These are phyloP conservation scores for Caenorhabditis zanzibari DNA, from an alignment of 2,888 invertebrate species.

Conservation along the genomic window DNA sequence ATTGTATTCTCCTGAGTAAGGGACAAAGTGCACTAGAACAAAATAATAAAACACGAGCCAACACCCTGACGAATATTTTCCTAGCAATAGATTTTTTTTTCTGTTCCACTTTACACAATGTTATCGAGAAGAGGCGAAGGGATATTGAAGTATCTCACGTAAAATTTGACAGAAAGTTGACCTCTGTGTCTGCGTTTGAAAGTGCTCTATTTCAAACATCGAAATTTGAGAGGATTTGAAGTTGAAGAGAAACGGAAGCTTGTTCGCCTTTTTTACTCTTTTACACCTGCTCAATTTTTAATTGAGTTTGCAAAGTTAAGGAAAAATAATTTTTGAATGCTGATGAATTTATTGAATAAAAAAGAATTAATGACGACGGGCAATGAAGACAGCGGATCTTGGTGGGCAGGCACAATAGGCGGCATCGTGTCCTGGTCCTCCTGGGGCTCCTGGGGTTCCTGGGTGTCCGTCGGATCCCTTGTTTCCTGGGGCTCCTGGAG, in stretches of 20 bases:
- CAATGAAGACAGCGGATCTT: constrained; percentile 69
- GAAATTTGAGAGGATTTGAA: constrained; percentile 11
- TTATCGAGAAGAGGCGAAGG: not conserved
- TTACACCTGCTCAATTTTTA: too few relatives aligned
- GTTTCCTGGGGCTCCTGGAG: constrained; percentile 68
- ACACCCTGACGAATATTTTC: constrained; percentile 9
- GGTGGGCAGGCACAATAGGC: constrained; percentile 77
- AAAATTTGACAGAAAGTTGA: constrained; percentile 24
- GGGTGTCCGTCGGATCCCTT: constrained; percentile 70
- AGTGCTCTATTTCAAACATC: constrained; percentile 10
- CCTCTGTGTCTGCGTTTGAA: constrained; percentile 28
- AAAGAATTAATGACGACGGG: constrained; percentile 46
- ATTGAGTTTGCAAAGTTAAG: too few relatives aligned
- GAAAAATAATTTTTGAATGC: constrained; percentile 38
- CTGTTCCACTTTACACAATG: constrained; percentile 53
- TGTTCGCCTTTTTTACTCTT: too few relatives aligned
- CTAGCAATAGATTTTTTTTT: constrained; percentile 20
- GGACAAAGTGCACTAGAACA: not conserved
- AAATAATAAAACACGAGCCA: not conserved
- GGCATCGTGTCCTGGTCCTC: constrained; percentile 75
- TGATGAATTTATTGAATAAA: constrained; percentile 43
- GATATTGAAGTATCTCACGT: constrained; percentile 58
- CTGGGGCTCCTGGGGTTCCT: constrained; percentile 72
- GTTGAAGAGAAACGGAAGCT: too few relatives aligned
- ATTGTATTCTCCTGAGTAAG: not conserved